These are phyloP conservation scores for Liopterus haemorrhoidalis DNA, from an alignment of 2,888 invertebrate species.

Conservation along the genomic window DNA sequence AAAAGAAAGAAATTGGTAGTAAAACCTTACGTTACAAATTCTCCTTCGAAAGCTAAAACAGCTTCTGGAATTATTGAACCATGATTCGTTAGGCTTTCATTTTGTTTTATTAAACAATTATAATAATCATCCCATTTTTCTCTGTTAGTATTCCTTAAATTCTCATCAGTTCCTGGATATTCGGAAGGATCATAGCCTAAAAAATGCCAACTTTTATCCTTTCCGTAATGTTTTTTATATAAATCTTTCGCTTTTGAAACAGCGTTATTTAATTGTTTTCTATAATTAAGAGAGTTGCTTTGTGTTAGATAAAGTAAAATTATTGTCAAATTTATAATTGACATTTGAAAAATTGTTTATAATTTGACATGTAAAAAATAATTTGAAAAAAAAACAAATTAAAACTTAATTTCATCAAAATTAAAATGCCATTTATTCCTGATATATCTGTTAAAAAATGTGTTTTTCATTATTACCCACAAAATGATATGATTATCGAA, in stretches of 20 bases:
- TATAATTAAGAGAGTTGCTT: slow-evolving; percentile 28
- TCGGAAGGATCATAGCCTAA: slow-evolving; percentile 42
- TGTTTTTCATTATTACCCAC: not conserved
- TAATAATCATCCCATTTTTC: slow-evolving; percentile 53
- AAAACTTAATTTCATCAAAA: slow-evolving; percentile 4
- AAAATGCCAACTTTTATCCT: slow-evolving; percentile 41
- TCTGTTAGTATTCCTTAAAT: slow-evolving; percentile 41
- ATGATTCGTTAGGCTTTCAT: slow-evolving; percentile 40
- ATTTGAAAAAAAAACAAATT: not conserved
- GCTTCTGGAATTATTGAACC: slow-evolving; percentile 43
- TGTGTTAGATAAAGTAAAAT: slow-evolving; percentile 1
- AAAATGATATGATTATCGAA: slow-evolving; percentile 6
- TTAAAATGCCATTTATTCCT: slow-evolving; percentile 11
- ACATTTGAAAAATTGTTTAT: no score
- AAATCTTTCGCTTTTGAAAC: slow-evolving; percentile 38
- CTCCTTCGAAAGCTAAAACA: slow-evolving; percentile 46
- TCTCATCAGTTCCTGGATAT: slow-evolving; percentile 47
- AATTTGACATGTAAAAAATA: not conserved
- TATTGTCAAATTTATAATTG: not conserved
- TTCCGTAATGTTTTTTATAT: slow-evolving; percentile 40
- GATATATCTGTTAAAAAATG: slow-evolving; percentile 7
- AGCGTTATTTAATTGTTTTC: slow-evolving; percentile 35
- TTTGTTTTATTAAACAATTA: slow-evolving; percentile 45
- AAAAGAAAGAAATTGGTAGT: no score
- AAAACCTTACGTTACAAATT: slow-evolving; percentile 45